phyloP scores from a whole-genome alignment of 2,113 vertebrate genomes.

The Etia nguti region DNA sequence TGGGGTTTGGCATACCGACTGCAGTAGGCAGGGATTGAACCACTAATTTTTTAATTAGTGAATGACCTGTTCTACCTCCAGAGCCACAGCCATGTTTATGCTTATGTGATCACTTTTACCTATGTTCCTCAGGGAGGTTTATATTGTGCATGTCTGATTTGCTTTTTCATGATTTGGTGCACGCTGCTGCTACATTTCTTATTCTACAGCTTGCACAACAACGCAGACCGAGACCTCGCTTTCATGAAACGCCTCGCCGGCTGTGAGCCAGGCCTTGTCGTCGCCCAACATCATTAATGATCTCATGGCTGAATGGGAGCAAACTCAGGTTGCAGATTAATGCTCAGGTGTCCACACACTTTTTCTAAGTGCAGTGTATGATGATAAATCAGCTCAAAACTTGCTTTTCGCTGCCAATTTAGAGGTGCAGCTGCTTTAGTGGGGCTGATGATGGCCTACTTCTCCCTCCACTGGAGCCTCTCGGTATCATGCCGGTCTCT shows the following conservation, averaged over 20 bases:
- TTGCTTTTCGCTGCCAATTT: neutral
- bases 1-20: rapidly evolving
- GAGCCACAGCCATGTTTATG: neutral
- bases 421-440: slow-evolving; percentile 13
- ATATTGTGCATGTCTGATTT: neutral
- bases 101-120: neutral
- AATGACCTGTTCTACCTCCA: neutral
- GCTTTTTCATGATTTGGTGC: neutral
- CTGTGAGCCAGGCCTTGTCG: neutral
- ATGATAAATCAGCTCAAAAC: neutral
- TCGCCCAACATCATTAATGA: neutral
- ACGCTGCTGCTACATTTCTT: neutral
- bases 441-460: slow-evolving; percentile 38
- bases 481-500: slow-evolving; percentile 40
- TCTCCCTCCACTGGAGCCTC: slow-evolving; percentile 29
- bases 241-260: neutral
- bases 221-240: neutral
- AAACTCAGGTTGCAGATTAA: neutral
- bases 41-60: neutral
- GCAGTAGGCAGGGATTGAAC: neutral
- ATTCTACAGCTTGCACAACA: neutral
- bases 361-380: neutral
- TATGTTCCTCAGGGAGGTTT: neutral
- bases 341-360: neutral
- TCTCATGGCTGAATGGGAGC: neutral